A percentile compares a stretch with the other conserved stretches of the same genome.
These are phyloP conservation scores for Nasonia vitripennis DNA, from an alignment of 1,140 invertebrate genomes.

Conservation along the genomic window DNA sequence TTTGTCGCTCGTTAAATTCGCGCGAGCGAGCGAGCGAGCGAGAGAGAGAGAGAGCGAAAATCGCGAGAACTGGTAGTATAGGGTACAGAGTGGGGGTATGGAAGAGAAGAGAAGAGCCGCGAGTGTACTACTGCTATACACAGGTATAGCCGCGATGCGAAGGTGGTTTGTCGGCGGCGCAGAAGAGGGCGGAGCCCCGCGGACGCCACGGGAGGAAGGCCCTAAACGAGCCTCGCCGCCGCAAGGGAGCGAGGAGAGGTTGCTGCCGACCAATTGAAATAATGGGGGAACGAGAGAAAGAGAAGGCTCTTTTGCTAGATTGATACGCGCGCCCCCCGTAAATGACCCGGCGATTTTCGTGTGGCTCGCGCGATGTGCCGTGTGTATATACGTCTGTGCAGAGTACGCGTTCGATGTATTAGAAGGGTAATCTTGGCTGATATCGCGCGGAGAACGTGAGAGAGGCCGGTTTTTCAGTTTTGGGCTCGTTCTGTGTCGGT, in stretches of 20 bases:
- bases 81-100: background rate
- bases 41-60: constrained; percentile 20
- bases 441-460: background rate
- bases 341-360: background rate
- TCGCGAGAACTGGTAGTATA: background rate
- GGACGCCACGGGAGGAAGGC: constrained; percentile 27
- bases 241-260: constrained; percentile 15
- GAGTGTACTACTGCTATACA: background rate
- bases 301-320: constrained; percentile 20
- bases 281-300: constrained; percentile 34
- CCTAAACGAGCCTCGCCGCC: constrained; percentile 40
- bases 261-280: constrained; percentile 47
- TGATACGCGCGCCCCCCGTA: constrained; percentile 36
- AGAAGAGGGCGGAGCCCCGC: constrained; percentile 41
- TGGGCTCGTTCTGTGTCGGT: background rate
- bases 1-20: constrained; percentile 52
- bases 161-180: constrained; percentile 24
- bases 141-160: background rate
- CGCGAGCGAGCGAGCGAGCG: background rate
- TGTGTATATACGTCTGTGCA: too few relatives aligned
- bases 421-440: background rate
- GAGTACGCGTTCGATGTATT: background rate
- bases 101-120: background rate
- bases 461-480: background rate
- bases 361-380: background rate